These are phyloP conservation scores for Halocynthia aurantium DNA, from an alignment of 23 tunicate genomes.

Conservation along the genomic window DNA sequence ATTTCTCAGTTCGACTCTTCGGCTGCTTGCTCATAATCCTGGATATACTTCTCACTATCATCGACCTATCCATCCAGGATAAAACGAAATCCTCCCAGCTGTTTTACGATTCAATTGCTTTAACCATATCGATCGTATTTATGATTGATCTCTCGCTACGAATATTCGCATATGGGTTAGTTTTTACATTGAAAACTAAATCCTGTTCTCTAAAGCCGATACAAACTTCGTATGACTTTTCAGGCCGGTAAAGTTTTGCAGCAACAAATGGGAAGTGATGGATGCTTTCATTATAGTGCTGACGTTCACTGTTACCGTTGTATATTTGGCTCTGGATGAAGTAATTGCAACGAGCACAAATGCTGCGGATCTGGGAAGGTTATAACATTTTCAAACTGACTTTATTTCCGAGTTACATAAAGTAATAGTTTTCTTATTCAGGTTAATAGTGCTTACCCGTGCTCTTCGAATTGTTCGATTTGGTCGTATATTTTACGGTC, in stretches of 20 bases:
- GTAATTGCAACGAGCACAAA: not conserved
- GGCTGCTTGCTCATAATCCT: slow-evolving; percentile 61
- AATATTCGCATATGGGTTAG: slow-evolving; percentile 85
- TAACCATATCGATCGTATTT: slow-evolving; percentile 48
- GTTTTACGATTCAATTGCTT: slow-evolving; percentile 56
- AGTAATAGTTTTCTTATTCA: slow-evolving; percentile 14
- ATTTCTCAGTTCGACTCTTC: slow-evolving; percentile 45
- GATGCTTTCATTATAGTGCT: slow-evolving; percentile 60
- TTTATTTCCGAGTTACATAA: not conserved
- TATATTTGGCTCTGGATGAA: slow-evolving; percentile 60
- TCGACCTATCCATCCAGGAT: slow-evolving; percentile 58
- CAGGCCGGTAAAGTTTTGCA: slow-evolving; percentile 64
- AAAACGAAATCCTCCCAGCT: slow-evolving; percentile 27
- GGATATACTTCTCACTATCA: slow-evolving; percentile 71
- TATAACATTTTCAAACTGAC: not conserved
- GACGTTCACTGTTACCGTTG: slow-evolving; percentile 65
- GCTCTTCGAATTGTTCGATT: slow-evolving; percentile 72
- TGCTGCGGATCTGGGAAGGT: slow-evolving; percentile 60
- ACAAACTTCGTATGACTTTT: not conserved
- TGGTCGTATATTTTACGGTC: slow-evolving; percentile 56
- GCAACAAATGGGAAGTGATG: slow-evolving; percentile 73
- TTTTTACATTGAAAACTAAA: too few relatives aligned
- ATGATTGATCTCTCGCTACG: slow-evolving; percentile 60
- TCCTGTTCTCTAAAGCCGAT: too few relatives aligned
- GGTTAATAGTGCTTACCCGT: slow-evolving; percentile 71